Evolutionary conservation across 2,888 invertebrate species (phyloP).

Genomic region (Nemapogon koenigi): DNA sequence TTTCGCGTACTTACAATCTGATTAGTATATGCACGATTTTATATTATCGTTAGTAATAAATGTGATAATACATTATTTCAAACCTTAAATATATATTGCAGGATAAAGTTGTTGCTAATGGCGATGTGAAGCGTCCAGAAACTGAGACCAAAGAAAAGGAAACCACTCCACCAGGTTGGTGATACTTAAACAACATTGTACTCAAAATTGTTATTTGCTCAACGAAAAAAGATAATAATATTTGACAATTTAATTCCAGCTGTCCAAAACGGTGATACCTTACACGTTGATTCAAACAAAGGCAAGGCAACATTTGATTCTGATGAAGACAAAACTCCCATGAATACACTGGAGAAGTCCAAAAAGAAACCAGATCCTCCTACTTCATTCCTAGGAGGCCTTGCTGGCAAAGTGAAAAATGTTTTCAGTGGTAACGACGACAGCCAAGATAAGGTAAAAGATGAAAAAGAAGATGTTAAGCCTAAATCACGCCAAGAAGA

Average conservation of each 20-base stretch:
- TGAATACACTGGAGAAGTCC: slow-evolving; percentile 59
- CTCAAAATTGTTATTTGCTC: neutral
- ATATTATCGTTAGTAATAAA: too few species aligned
- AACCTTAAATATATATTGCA: too few species aligned
- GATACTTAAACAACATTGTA: too few species aligned
- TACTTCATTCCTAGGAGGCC: slow-evolving; percentile 44
- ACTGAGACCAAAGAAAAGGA: neutral
- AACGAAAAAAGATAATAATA: neutral
- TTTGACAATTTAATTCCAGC: slow-evolving; percentile 30
- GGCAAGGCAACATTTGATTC: slow-evolving; percentile 63
- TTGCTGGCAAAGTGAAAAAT: slow-evolving; percentile 45
- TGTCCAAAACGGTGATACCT: slow-evolving; percentile 43
- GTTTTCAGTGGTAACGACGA: slow-evolving; percentile 51
- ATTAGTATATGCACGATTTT: too few species aligned
- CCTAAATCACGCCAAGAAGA: slow-evolving; percentile 18
- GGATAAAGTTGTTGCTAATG: slow-evolving; percentile 49
- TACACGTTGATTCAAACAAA: slow-evolving; percentile 56
- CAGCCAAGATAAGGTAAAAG: slow-evolving; percentile 27
- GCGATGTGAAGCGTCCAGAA: slow-evolving; percentile 39
- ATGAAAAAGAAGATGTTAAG: slow-evolving; percentile 16
- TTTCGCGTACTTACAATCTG: too few species aligned
- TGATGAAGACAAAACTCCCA: slow-evolving; percentile 59
- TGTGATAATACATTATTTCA: too few species aligned
- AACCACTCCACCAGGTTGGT: slow-evolving; percentile 5
- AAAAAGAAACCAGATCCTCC: slow-evolving; percentile 48